Evolutionary conservation across 2,113 vertebrate species (phyloP), one percentile per base, ranked within the genome.

Genomic region (Fukomys damarensis): DNA sequence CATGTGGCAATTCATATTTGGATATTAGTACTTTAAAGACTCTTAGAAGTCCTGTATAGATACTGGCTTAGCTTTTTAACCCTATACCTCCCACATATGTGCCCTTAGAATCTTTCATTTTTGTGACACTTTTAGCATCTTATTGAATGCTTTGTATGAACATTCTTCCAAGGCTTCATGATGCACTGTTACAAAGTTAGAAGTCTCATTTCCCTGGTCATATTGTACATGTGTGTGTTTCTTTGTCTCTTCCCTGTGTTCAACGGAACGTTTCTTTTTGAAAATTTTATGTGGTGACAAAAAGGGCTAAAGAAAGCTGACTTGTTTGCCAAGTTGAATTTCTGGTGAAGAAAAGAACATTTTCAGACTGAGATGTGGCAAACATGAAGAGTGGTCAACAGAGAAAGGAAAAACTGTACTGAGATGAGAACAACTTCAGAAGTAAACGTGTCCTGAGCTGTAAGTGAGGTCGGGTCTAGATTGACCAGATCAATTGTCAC

Each of bases 211-310:
- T 76, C 82, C 41, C 26, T 19, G 43, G 41, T 5, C 35, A 85
- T 12, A 14, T 0, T 28, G 1, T 1, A 63, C 0, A 32, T 35
- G 66, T 86, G 54, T 58, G 4, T 68, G n/a, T 0, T 77, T 0
- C 54, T 87, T 38, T 56, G 2, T 85, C 74, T 90, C 7, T 93
- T 30, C 76, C 59, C 56, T 41, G 43, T 32, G 38, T 58, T 82
- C 20, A 56, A 2, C 19, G 63, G 24, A 76, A 77, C 74, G 32
- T 88, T 91, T 76, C 41, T 77, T 77, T 63, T 49, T 5, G 19
- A 94, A 92, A 74, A 30, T n/a, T 82, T 81, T 11, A 24, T 58
- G 58, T 72, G 9, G 9, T 32, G 32, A 52, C 41, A 30, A 61
- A 46, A 38, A 94, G 41, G 20, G 1, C n/a, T 68, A 70, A 58